Evolutionary conservation across 2,113 vertebrate genomes (phyloP).

Genomic region (Cyphomyrus discorhynchus): DNA sequence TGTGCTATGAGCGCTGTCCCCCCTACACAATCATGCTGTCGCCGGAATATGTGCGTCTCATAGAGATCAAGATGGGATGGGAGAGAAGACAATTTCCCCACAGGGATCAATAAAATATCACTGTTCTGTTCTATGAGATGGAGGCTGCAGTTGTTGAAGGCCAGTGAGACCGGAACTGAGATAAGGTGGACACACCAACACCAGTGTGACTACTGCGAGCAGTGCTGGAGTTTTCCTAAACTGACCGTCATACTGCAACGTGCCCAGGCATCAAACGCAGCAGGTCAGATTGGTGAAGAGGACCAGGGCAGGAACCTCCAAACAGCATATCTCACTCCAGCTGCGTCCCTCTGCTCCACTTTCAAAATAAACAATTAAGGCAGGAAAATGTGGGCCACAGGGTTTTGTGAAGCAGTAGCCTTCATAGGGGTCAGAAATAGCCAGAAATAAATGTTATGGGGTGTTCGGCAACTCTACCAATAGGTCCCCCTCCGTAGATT

Average conservation of each 20-base stretch:
- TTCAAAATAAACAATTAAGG: slow-evolving; percentile 61
- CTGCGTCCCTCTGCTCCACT: slow-evolving; percentile 31
- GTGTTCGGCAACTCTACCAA: background rate
- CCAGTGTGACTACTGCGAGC: too few species aligned
- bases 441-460: background rate
- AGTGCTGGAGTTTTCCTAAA: background rate
- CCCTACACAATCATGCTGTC: background rate
- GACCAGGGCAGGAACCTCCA: slow-evolving; percentile 39
- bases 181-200: background rate
- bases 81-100: background rate
- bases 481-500: background rate
- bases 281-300: slow-evolving; percentile 45
- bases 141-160: background rate
- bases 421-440: background rate
- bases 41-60: background rate
- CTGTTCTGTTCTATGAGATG: background rate
- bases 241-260: slow-evolving; percentile 36
- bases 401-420: slow-evolving; percentile 38
- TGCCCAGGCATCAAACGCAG: slow-evolving; percentile 34
- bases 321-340: slow-evolving; percentile 33
- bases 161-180: background rate
- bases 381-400: slow-evolving; percentile 60
- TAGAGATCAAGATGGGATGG: background rate
- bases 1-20: background rate
- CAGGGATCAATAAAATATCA: background rate